A percentile compares a stretch with the other conserved stretches of the same genome.
These are phyloP conservation scores for Pseudoips prasinana DNA, from an alignment of 2,888 invertebrate species.

Conservation along the genomic window DNA sequence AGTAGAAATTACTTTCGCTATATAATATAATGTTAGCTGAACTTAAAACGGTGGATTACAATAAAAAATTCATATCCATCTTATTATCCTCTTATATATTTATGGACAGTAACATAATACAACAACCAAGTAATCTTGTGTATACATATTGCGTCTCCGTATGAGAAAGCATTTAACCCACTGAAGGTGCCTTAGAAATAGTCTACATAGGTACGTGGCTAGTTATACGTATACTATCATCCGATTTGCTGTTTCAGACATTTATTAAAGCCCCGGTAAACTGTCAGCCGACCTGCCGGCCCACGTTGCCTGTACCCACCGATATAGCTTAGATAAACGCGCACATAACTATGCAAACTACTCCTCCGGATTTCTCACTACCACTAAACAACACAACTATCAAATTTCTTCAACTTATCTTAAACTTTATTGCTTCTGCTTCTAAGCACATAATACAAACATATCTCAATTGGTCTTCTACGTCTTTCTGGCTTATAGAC, in stretches of 20 bases:
- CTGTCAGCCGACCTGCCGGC: slow-evolving; percentile 49
- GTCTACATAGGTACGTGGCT: background rate
- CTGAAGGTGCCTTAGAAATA: background rate
- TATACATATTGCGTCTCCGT: too few species aligned
- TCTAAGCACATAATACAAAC: slow-evolving; percentile 38
- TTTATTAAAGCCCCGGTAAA: slow-evolving; percentile 47
- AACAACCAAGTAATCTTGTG: too few species aligned
- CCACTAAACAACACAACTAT: slow-evolving; percentile 39
- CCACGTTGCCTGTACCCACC: slow-evolving; percentile 53
- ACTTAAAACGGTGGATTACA: too few species aligned
- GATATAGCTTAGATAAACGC: slow-evolving; percentile 74
- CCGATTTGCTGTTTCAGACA: slow-evolving; percentile 45
- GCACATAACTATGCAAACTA: slow-evolving; percentile 76
- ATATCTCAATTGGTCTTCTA: slow-evolving; percentile 24
- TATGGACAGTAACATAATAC: too few species aligned
- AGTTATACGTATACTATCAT: slow-evolving; percentile 8
- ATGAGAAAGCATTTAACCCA: too few species aligned
- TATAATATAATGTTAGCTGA: too few species aligned
- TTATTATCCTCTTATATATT: too few species aligned
- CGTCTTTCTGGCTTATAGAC: slow-evolving; percentile 32
- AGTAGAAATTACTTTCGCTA: too few species aligned
- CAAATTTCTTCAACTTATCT: slow-evolving; percentile 31
- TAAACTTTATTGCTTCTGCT: slow-evolving; percentile 39
- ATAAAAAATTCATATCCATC: too few species aligned
- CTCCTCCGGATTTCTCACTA: slow-evolving; percentile 37